Evolutionary conservation across 2,888 invertebrate species (phyloP).

Genomic region (Pyrocoelia pectoralis): DNA sequence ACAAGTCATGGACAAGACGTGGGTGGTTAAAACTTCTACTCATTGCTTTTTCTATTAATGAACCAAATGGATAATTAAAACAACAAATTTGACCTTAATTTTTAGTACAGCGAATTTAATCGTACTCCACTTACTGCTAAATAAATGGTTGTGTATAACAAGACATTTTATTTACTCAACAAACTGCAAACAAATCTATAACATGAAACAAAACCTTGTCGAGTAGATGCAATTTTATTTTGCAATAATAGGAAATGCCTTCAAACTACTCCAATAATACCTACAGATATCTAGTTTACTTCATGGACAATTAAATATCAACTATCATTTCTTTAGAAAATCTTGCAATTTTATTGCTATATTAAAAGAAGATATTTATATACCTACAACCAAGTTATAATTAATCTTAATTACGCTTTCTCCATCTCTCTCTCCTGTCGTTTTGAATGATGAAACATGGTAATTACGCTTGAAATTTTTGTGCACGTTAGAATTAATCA

Average conservation of each 20-base stretch:
- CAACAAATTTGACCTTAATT: slow-evolving; percentile 1
- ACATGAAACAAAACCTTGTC: no score
- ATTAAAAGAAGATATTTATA: background rate
- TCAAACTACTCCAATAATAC: background rate
- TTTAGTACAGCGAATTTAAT: background rate
- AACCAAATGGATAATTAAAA: slow-evolving; percentile 1
- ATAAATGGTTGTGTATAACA: background rate
- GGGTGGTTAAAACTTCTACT: background rate
- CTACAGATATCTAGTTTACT: background rate
- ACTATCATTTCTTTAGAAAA: background rate
- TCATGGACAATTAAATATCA: background rate
- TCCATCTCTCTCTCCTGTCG: background rate
- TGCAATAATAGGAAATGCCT: background rate
- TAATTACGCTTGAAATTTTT: background rate
- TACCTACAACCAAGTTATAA: background rate
- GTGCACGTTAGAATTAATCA: background rate
- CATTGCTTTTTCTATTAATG: slow-evolving; percentile 1
- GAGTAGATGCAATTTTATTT: background rate
- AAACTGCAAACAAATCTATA: background rate
- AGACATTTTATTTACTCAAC: no score
- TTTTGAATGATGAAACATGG: background rate
- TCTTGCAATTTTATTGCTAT: background rate
- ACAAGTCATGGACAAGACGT: background rate
- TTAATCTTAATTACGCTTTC: background rate
- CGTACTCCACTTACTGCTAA: background rate